These are phyloP conservation scores for Homalodisca vitripennis DNA, from an alignment of 1,140 invertebrate species.

Conservation along the genomic window DNA sequence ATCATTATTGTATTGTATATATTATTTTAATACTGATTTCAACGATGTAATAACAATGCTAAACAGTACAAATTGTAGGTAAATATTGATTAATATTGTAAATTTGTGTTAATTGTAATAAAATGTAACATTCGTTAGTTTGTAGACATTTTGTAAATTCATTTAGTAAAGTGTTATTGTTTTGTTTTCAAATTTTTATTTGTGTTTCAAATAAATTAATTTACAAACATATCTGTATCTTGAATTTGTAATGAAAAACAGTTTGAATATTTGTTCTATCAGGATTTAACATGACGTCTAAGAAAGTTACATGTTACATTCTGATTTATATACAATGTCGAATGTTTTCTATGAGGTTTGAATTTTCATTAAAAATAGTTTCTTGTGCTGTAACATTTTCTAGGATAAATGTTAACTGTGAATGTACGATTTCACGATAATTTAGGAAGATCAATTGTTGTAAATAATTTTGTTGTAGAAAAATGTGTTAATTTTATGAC, in stretches of 20 bases:
- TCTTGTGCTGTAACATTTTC: background rate
- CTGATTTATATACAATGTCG: no score
- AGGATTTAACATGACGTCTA: no score
- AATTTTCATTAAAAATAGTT: no score
- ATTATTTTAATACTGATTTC: conserved; percentile 4
- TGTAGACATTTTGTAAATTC: conserved; percentile 16
- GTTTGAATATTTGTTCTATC: no score
- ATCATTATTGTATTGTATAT: conserved; percentile 16
- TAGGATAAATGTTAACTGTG: background rate
- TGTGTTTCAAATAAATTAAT: background rate
- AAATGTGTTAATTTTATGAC: conserved; percentile 21
- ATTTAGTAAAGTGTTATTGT: conserved; percentile 19
- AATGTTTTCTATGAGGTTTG: background rate
- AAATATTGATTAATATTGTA: background rate
- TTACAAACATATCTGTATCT: background rate
- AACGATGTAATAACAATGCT: conserved; percentile 1
- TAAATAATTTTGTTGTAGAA: conserved; percentile 13
- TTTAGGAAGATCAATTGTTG: background rate
- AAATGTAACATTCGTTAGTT: conserved; percentile 8
- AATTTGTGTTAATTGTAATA: background rate
- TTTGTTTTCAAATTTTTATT: background rate
- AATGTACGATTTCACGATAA: background rate
- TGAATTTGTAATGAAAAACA: no score
- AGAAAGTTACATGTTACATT: no score
- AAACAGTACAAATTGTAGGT: conserved; percentile 12